phyloP scores from a whole-genome alignment of 2,888 invertebrate genomes.

The Tachina lurida region DNA sequence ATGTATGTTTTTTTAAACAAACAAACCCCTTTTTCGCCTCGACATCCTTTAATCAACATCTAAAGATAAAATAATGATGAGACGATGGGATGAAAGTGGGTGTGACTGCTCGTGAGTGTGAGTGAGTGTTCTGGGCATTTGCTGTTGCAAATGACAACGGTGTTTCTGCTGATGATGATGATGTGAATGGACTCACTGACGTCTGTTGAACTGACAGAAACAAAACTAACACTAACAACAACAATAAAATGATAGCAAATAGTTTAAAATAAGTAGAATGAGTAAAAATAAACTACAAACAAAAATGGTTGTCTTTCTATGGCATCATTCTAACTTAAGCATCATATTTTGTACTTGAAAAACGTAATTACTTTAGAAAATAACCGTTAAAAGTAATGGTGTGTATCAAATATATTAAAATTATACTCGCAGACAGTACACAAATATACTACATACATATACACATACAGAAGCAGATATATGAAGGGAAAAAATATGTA shows the following conservation, averaged over 20 bases:
- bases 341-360: constrained; percentile 72
- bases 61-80: constrained; percentile 31
- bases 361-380: constrained; percentile 82
- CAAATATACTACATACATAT: background rate
- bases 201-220: constrained; percentile 66
- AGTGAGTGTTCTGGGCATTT: constrained; percentile 9
- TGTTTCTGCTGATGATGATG: constrained; percentile 46
- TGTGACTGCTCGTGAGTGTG: background rate
- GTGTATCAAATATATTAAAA: constrained; percentile 82
- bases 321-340: constrained; percentile 60
- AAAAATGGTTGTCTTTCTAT: constrained; percentile 49
- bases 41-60: constrained; percentile 46
- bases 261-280: constrained; percentile 38
- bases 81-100: background rate
- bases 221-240: constrained; percentile 51
- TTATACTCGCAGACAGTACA: constrained; percentile 73
- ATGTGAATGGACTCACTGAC: constrained; percentile 69
- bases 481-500: constrained; percentile 2
- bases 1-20: background rate
- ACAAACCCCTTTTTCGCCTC: constrained; percentile 43
- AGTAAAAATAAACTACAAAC: constrained; percentile 5
- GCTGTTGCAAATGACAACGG: constrained; percentile 47
- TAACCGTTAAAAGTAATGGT: constrained; percentile 82
- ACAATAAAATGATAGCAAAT: constrained; percentile 34
- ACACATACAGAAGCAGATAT: background rate